A percentile compares a stretch with the other conserved stretches of the same genome.
These are phyloP conservation scores for Asobara japonica DNA, from an alignment of 1,140 invertebrate species.

Conservation along the genomic window DNA sequence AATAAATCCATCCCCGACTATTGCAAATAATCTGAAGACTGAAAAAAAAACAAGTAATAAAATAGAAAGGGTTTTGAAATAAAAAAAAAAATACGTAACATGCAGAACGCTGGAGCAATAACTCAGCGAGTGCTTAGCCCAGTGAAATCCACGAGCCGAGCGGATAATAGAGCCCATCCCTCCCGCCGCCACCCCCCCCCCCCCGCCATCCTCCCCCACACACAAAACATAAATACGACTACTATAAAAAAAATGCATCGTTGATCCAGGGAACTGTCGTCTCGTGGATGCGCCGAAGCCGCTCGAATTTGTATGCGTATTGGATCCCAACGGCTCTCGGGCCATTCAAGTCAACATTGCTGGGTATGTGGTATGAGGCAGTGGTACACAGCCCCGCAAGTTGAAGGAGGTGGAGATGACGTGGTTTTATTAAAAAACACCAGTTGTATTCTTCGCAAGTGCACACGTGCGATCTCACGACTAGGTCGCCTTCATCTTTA, in stretches of 20 bases:
- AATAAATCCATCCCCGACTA: background rate
- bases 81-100: constrained; percentile 1
- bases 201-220: background rate
- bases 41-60: background rate
- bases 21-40: background rate
- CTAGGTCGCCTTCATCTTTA: background rate
- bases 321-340: constrained; percentile 29
- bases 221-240: constrained; percentile 5
- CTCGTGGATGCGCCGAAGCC: constrained; percentile 14
- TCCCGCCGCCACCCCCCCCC: too few species aligned
- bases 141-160: constrained; percentile 7
- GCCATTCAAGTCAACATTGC: constrained; percentile 26
- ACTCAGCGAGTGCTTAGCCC: constrained; percentile 4
- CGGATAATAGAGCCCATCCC: background rate
- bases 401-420: background rate
- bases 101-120: constrained; percentile 7
- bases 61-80: background rate
- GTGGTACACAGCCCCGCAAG: background rate
- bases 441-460: background rate
- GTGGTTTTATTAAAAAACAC: constrained; percentile 16
- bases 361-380: constrained; percentile 12
- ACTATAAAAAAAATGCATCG: background rate
- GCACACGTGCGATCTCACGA: background rate
- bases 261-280: constrained; percentile 18
- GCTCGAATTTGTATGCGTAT: constrained; percentile 39